Percentiles rank a stretch among this genome's conserved stretches.
Conservation (phyloP, 2,113 vertebrate genomes). For the Nerophis lumbriciformis region DNA sequence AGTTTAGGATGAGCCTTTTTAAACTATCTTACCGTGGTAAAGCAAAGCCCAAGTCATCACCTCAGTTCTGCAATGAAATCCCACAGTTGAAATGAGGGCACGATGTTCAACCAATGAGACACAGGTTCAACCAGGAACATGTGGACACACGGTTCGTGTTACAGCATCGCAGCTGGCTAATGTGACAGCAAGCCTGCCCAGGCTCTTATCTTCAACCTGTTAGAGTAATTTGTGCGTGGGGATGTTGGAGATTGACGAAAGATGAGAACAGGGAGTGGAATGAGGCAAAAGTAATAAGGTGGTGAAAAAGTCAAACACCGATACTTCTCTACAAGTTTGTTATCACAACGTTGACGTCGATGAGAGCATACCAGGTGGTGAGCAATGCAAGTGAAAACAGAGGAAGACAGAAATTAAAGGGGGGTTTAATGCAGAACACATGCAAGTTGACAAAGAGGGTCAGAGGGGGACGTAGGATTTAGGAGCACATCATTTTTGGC, state of each 20-base stretch:
- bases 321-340: constrained; percentile 38
- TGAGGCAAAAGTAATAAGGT: neutral
- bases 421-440: constrained; percentile 49
- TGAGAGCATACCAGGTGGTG: constrained; percentile 48
- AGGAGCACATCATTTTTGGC: constrained; percentile 49
- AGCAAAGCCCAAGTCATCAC: neutral
- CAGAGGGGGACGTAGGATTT: constrained; percentile 44
- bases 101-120: neutral
- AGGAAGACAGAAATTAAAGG: constrained; percentile 14
- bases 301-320: constrained; percentile 5
- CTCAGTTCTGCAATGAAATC: neutral
- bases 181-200: constrained; percentile 1
- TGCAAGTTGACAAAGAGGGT: constrained; percentile 42
- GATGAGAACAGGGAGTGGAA: neutral
- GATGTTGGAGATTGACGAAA: neutral
- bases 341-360: constrained; percentile 13
- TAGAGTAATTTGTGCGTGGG: neutral
- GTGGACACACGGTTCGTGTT: constrained; percentile 34
- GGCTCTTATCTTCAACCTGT: constrained; percentile 4
- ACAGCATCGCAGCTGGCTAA: constrained; percentile 13
- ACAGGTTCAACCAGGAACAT: constrained; percentile 25
- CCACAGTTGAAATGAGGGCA: neutral
- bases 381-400: constrained; percentile 28
- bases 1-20: no score
- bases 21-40: no score